Conservation (phyloP, 2,113 vertebrate genomes). For the Neodon shergylaensis region DNA sequence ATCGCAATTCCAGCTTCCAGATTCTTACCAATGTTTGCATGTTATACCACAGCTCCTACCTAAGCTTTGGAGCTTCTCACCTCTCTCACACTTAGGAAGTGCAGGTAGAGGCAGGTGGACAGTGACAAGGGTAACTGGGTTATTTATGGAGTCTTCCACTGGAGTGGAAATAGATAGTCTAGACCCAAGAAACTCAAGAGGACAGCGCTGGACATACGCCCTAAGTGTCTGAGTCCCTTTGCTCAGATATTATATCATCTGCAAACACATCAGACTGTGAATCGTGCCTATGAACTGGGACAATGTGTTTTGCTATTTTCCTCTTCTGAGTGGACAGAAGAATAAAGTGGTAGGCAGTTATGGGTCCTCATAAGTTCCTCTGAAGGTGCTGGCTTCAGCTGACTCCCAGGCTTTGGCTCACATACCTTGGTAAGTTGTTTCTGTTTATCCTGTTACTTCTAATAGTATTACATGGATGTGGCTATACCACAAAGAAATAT, state of each 20-base stretch:
- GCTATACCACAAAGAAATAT: conserved; percentile 20
- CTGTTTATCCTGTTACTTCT: conserved; percentile 24
- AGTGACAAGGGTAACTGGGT: neutral
- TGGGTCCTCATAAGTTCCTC: neutral
- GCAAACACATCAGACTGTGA: neutral
- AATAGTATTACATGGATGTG: neutral
- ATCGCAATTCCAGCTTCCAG: neutral
- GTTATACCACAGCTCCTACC: neutral
- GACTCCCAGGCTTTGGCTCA: neutral
- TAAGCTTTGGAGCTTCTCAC: neutral
- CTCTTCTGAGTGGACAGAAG: neutral
- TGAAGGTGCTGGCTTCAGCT: neutral
- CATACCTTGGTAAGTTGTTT: neutral
- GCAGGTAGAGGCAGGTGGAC: neutral
- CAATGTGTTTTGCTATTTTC: neutral
- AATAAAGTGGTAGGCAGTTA: neutral
- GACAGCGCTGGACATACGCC: neutral
- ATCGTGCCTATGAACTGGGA: neutral
- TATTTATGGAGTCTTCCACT: neutral
- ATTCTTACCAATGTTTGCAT: neutral
- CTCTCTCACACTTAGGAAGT: neutral
- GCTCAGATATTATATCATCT: neutral
- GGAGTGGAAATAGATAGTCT: neutral
- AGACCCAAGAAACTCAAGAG: neutral
- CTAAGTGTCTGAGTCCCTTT: neutral